Evolutionary conservation across 2,888 invertebrate species (phyloP), one percentile per base, ranked within the genome.

Genomic region (Arrhopalites spinosus): DNA sequence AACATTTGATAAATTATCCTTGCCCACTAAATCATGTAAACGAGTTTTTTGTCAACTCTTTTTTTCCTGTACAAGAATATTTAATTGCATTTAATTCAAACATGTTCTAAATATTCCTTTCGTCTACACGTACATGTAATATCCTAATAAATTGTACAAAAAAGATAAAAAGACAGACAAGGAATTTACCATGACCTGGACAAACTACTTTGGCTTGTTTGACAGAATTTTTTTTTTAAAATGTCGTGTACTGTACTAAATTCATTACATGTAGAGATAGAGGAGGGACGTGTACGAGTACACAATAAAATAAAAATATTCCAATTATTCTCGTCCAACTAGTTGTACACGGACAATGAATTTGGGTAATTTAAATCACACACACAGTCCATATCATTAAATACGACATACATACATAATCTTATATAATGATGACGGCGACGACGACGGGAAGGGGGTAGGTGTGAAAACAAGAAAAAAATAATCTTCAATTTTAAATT

Each of bases 131-230:
- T n/a, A n/a, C n/a, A n/a, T n/a, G n/a, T n/a, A n/a, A n/a, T n/a
- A n/a, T n/a, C n/a, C n/a, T n/a, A n/a, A n/a, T n/a, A n/a, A n/a
- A n/a, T n/a, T n/a, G n/a, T n/a, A n/a, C n/a, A n/a, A n/a, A n/a
- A n/a, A n/a, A n/a, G n/a, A n/a, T n/a, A 59, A 59, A 59, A 59
- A 59, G 20, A 20, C 20, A 13, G 25, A 20, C 3, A 25, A 59
- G 23, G 45, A 25, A 43, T 36, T 15, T 17, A 59, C 59, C 71
- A 27, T 71, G 71, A 71, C 71, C 71, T 71, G 71, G 71, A 71
- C 71, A 71, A 71, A 71, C 71, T 36, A 59, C 71, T 71, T 36
- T 36, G 36, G 29, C 30, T 64, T 64, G 64, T 20, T 29, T 30
- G 29, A 64, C 64, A 29, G 13, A 13, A 53, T 53, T 53, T 53